These are phyloP conservation scores for Streptopelia turtur DNA, from an alignment of 2,797 vertebrate genomes.

Conservation along the genomic window DNA sequence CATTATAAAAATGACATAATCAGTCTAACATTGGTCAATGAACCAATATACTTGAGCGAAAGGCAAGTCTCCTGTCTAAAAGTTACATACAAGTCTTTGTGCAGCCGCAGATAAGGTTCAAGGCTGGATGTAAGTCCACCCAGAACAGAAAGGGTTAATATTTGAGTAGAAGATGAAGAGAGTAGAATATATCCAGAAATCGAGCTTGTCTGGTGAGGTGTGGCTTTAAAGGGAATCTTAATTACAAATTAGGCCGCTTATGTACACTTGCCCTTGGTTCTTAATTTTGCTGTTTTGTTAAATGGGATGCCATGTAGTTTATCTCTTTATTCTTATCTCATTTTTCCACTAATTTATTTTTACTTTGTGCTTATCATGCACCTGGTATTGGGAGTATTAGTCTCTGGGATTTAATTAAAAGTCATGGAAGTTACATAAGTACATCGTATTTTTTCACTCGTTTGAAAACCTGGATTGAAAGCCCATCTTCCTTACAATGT, in stretches of 20 bases:
- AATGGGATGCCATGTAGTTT: neutral
- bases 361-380: neutral
- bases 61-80: neutral
- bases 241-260: neutral
- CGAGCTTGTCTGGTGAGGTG: neutral
- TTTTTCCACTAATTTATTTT: neutral
- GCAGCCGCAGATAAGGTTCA: neutral
- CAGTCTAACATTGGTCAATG: neutral
- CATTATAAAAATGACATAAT: neutral
- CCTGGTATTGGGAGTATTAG: neutral
- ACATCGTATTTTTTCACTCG: neutral
- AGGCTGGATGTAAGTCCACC: neutral
- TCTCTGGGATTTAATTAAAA: neutral
- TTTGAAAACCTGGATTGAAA: neutral
- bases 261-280: accelerated
- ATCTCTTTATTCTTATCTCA: neutral
- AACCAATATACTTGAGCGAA: neutral
- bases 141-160: neutral
- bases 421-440: neutral
- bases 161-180: neutral
- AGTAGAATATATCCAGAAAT: neutral
- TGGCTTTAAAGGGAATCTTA: neutral
- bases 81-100: neutral
- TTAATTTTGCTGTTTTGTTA: neutral
- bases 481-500: neutral